phyloP scores from a whole-genome alignment of 2,888 invertebrate species.

The Drosophila anomelani region DNA sequence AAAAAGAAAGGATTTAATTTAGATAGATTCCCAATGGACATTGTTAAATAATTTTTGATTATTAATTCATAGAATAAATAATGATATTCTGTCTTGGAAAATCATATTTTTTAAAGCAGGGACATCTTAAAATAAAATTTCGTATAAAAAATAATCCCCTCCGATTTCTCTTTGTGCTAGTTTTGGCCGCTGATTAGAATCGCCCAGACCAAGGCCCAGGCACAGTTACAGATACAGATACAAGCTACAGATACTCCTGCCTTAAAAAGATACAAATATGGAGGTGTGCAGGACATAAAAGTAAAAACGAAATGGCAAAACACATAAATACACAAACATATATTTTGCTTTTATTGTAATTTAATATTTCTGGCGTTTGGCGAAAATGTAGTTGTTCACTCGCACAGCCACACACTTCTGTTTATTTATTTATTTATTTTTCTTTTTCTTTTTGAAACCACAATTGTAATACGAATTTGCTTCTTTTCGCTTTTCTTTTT shows the following conservation, averaged over 20 bases:
- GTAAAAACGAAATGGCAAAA: slow-evolving; percentile 63
- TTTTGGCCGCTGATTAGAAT: slow-evolving; percentile 73
- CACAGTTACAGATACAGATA: slow-evolving; percentile 28
- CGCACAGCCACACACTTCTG: slow-evolving; percentile 33
- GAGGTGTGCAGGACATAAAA: slow-evolving; percentile 60
- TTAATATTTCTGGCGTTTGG: slow-evolving; percentile 73
- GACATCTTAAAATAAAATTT: not conserved
- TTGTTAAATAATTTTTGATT: not conserved
- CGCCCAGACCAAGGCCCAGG: slow-evolving; percentile 51
- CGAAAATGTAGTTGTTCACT: slow-evolving; percentile 68
- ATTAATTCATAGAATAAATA: not conserved
- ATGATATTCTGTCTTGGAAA: not conserved
- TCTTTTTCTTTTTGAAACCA: slow-evolving; percentile 1
- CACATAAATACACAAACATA: slow-evolving; percentile 66
- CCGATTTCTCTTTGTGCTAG: slow-evolving; percentile 29
- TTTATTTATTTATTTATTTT: slow-evolving; percentile 19
- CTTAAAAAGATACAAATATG: slow-evolving; percentile 16
- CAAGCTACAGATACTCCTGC: slow-evolving; percentile 29
- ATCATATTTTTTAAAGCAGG: not conserved
- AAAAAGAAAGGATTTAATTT: not conserved
- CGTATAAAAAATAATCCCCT: not conserved
- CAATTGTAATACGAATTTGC: slow-evolving; percentile 52
- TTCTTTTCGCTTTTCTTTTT: slow-evolving; percentile 15
- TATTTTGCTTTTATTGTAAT: slow-evolving; percentile 71
- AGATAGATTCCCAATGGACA: not conserved